phyloP scores from a whole-genome alignment of 2,797 vertebrate species.

The Clarias pachynema region DNA sequence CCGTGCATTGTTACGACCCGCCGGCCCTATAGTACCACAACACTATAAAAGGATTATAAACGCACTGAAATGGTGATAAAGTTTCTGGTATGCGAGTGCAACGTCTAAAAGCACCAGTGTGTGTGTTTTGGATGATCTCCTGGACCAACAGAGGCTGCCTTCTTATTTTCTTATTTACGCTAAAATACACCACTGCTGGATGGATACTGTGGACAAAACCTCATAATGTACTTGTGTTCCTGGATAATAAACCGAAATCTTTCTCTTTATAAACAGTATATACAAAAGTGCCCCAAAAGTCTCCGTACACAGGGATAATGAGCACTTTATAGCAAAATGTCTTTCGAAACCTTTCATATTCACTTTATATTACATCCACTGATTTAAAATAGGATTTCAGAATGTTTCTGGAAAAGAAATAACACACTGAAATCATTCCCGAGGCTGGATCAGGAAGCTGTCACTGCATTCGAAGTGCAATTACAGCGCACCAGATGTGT shows the following conservation, averaged over 20 bases:
- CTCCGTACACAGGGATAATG: too few relatives aligned
- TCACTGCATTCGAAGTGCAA: too few relatives aligned
- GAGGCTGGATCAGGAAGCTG: too few relatives aligned
- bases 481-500: too few relatives aligned
- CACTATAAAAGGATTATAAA: slow-evolving; percentile 32
- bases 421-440: too few relatives aligned
- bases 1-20: slow-evolving; percentile 11
- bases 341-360: too few relatives aligned
- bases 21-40: slow-evolving; percentile 38
- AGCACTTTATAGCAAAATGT: too few relatives aligned
- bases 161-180: slow-evolving; percentile 22
- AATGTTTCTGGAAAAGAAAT: too few relatives aligned
- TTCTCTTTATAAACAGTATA: neutral
- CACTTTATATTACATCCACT: too few relatives aligned
- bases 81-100: slow-evolving; percentile 26
- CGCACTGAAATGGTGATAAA: neutral
- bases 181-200: neutral
- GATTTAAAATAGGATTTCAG: too few relatives aligned
- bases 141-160: neutral
- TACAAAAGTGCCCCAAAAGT: neutral
- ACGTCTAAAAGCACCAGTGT: neutral
- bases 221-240: neutral
- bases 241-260: neutral
- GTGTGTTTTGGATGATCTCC: slow-evolving; percentile 24
- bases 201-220: neutral